These are phyloP conservation scores for Hiodon tergisus DNA, from an alignment of 2,113 vertebrate genomes.

Conservation along the genomic window DNA sequence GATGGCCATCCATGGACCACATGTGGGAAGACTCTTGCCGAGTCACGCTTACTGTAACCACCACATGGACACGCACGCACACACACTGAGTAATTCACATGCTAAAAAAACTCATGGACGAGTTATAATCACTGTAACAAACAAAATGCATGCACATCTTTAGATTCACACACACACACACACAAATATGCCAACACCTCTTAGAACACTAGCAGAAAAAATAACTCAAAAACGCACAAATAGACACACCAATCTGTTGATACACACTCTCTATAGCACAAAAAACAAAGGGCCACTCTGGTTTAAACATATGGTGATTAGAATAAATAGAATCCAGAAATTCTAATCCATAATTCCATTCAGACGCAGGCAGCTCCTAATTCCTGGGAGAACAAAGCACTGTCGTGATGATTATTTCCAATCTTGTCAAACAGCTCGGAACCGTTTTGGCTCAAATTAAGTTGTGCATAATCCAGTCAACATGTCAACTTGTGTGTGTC, in stretches of 20 bases:
- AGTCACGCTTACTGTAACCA: too few species aligned
- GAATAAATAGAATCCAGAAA: background rate
- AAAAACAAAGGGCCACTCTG: background rate
- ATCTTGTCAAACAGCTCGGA: background rate
- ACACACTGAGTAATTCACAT: background rate
- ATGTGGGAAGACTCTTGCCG: too few species aligned
- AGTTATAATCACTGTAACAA: too few species aligned
- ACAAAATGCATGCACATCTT: too few species aligned
- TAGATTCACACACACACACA: background rate
- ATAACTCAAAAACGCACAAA: background rate
- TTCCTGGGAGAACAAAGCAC: background rate
- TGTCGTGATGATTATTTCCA: conserved; percentile 1
- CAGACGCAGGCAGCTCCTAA: too few species aligned
- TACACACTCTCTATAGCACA: background rate
- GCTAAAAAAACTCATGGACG: too few species aligned
- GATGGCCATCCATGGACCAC: too few species aligned
- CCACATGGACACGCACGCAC: background rate
- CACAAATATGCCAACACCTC: background rate
- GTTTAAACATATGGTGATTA: background rate
- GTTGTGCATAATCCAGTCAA: background rate
- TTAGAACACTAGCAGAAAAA: background rate
- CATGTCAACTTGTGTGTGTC: background rate
- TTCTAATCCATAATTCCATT: background rate
- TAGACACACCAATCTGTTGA: background rate
- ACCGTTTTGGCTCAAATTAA: background rate